Evolutionary conservation across 2,113 vertebrate species (phyloP).

Genomic region (Coreoperca whiteheadi): DNA sequence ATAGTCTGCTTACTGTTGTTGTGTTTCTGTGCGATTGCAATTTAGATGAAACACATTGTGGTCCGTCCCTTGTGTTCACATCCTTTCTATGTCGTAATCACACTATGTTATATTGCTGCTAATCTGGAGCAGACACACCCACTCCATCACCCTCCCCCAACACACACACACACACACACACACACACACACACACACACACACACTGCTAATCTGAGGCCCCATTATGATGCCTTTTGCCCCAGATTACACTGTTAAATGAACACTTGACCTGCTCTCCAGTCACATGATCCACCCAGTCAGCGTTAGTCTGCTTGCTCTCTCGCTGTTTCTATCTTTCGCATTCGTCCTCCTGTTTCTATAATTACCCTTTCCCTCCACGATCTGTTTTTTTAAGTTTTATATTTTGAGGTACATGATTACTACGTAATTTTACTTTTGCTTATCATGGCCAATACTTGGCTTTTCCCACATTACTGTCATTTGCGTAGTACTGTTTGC

Average conservation of each 20-base stretch:
- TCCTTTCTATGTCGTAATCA: slow-evolving; percentile 36
- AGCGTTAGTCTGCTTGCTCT: neutral
- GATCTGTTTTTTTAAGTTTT: neutral
- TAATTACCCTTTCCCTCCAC: neutral
- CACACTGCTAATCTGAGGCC: slow-evolving; percentile 55
- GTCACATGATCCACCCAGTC: slow-evolving; percentile 31
- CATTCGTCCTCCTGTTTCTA: neutral
- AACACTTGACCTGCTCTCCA: slow-evolving; percentile 58
- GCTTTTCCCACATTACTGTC: neutral
- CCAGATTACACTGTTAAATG: slow-evolving; percentile 64
- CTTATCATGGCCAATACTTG: neutral
- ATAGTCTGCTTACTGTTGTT: neutral
- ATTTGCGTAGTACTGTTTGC: neutral
- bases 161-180: slow-evolving; percentile 36
- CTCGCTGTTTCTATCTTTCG: neutral
- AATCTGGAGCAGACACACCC: slow-evolving; percentile 58
- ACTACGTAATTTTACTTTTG: neutral
- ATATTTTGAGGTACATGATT: neutral
- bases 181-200: slow-evolving; percentile 42
- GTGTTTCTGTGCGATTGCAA: slow-evolving; percentile 27
- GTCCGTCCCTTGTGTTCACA: slow-evolving; percentile 1
- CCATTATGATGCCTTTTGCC: slow-evolving; percentile 47
- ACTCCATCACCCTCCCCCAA: slow-evolving; percentile 36
- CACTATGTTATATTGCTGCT: slow-evolving; percentile 34
- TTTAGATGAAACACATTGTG: slow-evolving; percentile 4